Evolutionary conservation across 2,113 vertebrate species (phyloP).

Genomic region (Lepus europaeus): DNA sequence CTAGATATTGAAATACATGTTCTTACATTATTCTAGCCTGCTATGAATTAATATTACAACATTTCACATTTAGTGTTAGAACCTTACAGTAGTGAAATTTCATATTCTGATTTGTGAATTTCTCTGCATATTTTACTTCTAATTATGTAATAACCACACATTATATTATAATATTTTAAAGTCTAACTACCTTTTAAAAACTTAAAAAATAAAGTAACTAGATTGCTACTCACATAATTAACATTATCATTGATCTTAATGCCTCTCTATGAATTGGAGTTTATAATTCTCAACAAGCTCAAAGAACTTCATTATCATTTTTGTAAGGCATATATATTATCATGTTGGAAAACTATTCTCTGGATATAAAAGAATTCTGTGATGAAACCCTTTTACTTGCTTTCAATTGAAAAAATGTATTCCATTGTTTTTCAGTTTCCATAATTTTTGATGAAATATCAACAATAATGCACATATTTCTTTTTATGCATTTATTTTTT

Average conservation of each 20-base stretch:
- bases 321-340: background rate
- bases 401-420: background rate
- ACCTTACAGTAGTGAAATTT: background rate
- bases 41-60: background rate
- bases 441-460: background rate
- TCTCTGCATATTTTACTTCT: background rate
- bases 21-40: background rate
- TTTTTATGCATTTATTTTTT: background rate
- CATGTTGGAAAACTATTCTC: background rate
- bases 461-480: background rate
- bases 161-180: background rate
- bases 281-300: background rate
- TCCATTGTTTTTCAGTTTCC: background rate
- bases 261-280: background rate
- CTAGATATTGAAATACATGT: background rate
- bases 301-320: background rate
- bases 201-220: background rate
- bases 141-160: background rate
- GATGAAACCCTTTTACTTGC: background rate
- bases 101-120: background rate
- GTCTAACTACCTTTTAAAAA: background rate
- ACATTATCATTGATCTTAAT: background rate
- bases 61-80: background rate
- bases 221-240: background rate
- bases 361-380: background rate